These are phyloP conservation scores for Protosalanx chinensis DNA, from an alignment of 2,797 vertebrate genomes.

Conservation along the genomic window DNA sequence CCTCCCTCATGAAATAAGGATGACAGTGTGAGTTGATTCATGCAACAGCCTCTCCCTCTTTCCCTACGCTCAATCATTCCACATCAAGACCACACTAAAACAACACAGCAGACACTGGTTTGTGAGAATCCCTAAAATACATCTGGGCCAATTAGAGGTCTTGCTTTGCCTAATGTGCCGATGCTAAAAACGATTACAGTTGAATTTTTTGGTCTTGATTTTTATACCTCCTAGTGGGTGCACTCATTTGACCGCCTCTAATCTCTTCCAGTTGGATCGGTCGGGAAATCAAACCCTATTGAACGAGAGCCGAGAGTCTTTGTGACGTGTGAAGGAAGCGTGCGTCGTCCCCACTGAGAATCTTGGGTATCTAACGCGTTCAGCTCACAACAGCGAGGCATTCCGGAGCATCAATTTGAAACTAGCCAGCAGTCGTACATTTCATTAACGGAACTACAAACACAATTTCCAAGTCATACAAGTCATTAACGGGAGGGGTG, in stretches of 20 bases:
- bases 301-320: conserved; percentile 34
- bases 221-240: no score
- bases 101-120: conserved; percentile 20
- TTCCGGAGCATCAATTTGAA: conserved; percentile 58
- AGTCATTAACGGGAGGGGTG: conserved; percentile 45
- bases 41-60: background rate
- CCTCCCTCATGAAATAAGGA: conserved; percentile 2
- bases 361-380: conserved; percentile 38
- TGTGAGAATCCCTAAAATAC: conserved; percentile 37
- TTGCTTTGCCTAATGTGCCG: conserved; percentile 38
- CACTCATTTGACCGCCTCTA: conserved; percentile 36
- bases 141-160: conserved; percentile 39
- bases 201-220: conserved; percentile 10
- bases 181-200: conserved; percentile 36
- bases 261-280: conserved; percentile 8
- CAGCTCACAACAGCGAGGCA: conserved; percentile 51
- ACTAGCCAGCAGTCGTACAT: conserved; percentile 49
- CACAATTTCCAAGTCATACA: conserved; percentile 63
- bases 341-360: conserved; percentile 34
- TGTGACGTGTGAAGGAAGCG: conserved; percentile 39
- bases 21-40: conserved; percentile 5
- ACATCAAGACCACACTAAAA: conserved; percentile 16
- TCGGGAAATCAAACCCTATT: conserved; percentile 10
- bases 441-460: conserved; percentile 68
- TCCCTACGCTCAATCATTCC: background rate